Evolutionary conservation across 2,888 invertebrate genomes (phyloP), one percentile per base, ranked within the genome.

Genomic region (Gonocerus acuteangulatus): DNA sequence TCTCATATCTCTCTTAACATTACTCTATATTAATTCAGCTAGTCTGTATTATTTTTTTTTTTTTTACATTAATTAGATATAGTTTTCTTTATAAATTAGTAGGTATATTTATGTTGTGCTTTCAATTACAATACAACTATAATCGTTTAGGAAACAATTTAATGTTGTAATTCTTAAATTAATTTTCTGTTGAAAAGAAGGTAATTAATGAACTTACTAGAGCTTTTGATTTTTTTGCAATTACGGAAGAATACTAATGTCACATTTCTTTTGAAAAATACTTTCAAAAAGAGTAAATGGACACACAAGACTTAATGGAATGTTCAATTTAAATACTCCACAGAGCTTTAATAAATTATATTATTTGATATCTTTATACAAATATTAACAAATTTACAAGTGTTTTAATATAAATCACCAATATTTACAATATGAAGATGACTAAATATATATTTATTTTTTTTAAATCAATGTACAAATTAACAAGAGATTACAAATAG

Each of bases 401-500:
- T 18, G 27, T 34, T 34, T 27, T 19, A 27, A 51, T 51, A 51
- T 51, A 51, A 48, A 27, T 27, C 27, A 27, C 9, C 27, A 27
- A 51, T 51, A 51, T 51, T 51, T 51, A 51, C 51, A 51, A 51
- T 51, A 51, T 51, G 32, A 34, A 51, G 32, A 51, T 19, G 19
- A 34, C 51, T 51, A 51, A 36, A 19, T 51, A 34, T 51, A 34
- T 51, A 34, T 34, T 19, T 51, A 51, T 27, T 49, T 13, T 56
- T 56, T 57, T 47, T 45, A 19, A 23, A 57, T 45, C 13, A 57
- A 57, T 57, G 16, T 57, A 57, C 44, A 57, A 45, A 57, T 57
- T 57, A 45, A 57, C 57, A 57, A 57, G 32, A 54, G 39, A 54
- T 54, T 54, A 42, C 23, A 54, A 54, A 54, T 48, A 9, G 32